Evolutionary conservation across 2,797 vertebrate species (phyloP).

Genomic region (Xiphorhynchus erythropygius): DNA sequence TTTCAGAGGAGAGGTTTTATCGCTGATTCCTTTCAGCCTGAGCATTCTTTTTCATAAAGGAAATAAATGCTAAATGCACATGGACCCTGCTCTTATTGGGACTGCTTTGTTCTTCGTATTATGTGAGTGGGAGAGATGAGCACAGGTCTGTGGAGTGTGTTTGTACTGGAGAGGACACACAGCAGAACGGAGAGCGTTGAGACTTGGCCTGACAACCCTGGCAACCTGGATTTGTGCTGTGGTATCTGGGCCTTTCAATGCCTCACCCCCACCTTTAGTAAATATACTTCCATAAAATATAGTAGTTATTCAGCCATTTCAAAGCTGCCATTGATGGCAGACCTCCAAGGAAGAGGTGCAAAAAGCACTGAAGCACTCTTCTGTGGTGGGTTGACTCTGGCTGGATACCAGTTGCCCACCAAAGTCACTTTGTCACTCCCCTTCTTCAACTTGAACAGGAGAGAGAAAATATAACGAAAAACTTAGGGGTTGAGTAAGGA

Average conservation of each 20-base stretch:
- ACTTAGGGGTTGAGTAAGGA: neutral
- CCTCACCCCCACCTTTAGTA: neutral
- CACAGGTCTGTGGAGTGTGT: neutral
- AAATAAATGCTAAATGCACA: slow-evolving; percentile 2
- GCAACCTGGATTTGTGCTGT: neutral
- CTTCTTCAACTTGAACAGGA: neutral
- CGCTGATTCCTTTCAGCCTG: neutral
- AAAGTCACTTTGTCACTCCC: neutral
- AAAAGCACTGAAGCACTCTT: too few relatives aligned
- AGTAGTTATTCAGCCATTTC: neutral
- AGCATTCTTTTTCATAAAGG: neutral
- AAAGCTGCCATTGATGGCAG: neutral
- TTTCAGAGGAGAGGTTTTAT: slow-evolving; percentile 6
- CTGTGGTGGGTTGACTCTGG: neutral
- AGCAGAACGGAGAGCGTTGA: neutral
- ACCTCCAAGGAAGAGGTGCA: neutral
- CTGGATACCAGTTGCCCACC: neutral
- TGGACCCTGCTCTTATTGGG: neutral
- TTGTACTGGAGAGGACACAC: neutral
- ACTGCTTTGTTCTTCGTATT: neutral
- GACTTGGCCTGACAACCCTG: neutral
- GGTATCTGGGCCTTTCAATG: neutral
- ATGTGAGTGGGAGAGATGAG: neutral
- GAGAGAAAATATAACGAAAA: neutral
- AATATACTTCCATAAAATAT: neutral